phyloP scores from a whole-genome alignment of 2,113 vertebrate genomes.

The Elephas maximus region DNA sequence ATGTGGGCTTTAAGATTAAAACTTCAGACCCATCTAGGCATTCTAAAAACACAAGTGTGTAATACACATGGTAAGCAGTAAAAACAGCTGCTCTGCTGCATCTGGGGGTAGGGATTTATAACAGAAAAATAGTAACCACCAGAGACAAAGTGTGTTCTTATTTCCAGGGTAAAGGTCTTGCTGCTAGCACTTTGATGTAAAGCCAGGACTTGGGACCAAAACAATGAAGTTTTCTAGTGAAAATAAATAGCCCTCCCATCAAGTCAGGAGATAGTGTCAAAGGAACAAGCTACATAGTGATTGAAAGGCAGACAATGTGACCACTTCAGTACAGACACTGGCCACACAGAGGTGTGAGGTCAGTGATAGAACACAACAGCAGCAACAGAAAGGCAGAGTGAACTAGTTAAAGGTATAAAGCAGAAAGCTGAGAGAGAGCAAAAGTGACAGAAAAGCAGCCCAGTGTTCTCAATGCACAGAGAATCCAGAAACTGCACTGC shows the following conservation, averaged over 20 bases:
- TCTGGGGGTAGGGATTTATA: not conserved
- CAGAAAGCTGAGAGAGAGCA: not conserved
- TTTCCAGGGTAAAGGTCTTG: constrained; percentile 6
- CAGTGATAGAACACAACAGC: not conserved
- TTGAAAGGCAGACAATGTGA: not conserved
- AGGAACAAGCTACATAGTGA: not conserved
- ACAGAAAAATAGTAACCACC: not conserved
- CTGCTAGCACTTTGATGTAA: not conserved
- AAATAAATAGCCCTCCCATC: constrained; percentile 9
- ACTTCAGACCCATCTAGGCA: not conserved
- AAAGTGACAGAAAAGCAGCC: not conserved
- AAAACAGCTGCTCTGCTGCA: constrained; percentile 30
- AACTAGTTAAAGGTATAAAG: not conserved
- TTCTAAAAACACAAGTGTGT: not conserved
- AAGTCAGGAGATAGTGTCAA: not conserved
- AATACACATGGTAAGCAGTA: not conserved
- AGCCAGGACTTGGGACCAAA: constrained; percentile 20
- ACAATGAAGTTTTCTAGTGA: not conserved
- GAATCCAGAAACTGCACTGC: not conserved
- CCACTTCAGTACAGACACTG: not conserved
- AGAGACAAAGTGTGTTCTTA: not conserved
- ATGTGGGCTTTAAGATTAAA: not conserved
- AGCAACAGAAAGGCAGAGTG: not conserved
- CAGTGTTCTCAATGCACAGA: not conserved
- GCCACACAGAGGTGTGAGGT: not conserved